Conservation (phyloP, 2,888 invertebrate species). For the Leptopilina syphax region DNA sequence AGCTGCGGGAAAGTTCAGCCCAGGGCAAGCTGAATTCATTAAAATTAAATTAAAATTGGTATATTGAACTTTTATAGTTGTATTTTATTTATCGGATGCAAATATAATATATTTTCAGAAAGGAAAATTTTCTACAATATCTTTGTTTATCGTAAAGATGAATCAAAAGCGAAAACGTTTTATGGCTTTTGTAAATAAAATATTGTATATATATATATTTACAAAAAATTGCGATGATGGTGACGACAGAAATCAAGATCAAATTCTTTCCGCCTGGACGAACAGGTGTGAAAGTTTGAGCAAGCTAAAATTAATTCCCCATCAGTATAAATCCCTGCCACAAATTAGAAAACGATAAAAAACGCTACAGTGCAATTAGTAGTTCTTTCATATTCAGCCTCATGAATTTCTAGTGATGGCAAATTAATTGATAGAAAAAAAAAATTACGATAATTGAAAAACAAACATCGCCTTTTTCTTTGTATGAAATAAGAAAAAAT, state of each 20-base stretch:
- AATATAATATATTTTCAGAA: too few species aligned
- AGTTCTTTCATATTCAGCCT: not conserved
- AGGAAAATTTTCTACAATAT: too few species aligned
- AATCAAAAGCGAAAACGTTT: too few species aligned
- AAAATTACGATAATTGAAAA: not conserved
- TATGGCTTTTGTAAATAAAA: too few species aligned
- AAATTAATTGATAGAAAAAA: not conserved
- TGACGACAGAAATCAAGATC: constrained; percentile 14
- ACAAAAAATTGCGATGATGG: not conserved
- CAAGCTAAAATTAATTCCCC: constrained; percentile 43
- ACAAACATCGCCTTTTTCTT: not conserved
- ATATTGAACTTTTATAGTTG: not conserved
- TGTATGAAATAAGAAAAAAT: not conserved
- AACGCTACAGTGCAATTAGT: not conserved
- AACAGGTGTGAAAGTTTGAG: constrained; percentile 56
- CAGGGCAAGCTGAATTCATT: not conserved
- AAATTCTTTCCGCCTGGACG: constrained; percentile 49
- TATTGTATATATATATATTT: not conserved
- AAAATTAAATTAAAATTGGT: not conserved
- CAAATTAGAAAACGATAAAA: constrained; percentile 36
- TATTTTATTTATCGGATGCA: not conserved
- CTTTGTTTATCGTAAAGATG: too few species aligned
- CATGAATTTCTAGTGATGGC: not conserved
- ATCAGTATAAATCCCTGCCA: not conserved
- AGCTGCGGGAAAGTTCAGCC: not conserved